These are phyloP conservation scores for Sprattus sprattus DNA, from an alignment of 2,113 vertebrate genomes.

Conservation along the genomic window DNA sequence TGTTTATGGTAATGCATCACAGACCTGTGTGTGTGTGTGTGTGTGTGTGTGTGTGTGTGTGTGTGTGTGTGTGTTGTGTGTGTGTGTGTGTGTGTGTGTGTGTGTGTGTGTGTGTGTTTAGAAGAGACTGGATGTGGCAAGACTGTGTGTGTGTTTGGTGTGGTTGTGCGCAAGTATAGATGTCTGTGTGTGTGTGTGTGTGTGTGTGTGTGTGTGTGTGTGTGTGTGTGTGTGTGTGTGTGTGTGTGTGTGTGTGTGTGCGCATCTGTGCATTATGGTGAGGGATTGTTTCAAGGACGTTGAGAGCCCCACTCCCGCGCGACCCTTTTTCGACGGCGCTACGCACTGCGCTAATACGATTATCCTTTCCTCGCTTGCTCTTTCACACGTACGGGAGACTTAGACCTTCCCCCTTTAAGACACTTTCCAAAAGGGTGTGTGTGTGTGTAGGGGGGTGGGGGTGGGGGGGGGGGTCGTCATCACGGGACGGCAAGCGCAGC, in stretches of 20 bases:
- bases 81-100: not conserved
- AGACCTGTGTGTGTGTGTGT: conserved; percentile 21
- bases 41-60: not conserved
- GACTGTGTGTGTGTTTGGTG: conserved; percentile 2
- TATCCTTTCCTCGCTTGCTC: conserved; percentile 59
- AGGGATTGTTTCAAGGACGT: conserved; percentile 63
- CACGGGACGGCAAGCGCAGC: conserved; percentile 61
- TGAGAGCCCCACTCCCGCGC: conserved; percentile 54
- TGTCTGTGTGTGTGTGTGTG: conserved; percentile 37
- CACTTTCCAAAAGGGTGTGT: not conserved
- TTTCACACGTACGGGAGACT: conserved; percentile 45
- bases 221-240: not conserved
- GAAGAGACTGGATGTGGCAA: not conserved
- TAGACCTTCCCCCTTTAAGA: conserved; percentile 11
- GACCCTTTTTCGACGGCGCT: conserved; percentile 31
- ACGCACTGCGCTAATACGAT: conserved; percentile 70
- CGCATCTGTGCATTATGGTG: conserved; percentile 50
- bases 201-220: not conserved
- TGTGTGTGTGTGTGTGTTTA: not conserved
- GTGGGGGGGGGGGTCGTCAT: conserved; percentile 57
- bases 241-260: conserved; percentile 53
- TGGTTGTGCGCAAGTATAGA: too few species aligned
- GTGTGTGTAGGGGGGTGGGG: conserved; percentile 20
- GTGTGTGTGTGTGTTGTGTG: conserved; percentile 36
- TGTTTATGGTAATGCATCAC: conserved; percentile 21